Base-by-base conservation (phyloP, 1,140 invertebrate genomes). In the Nebria ingens region DNA sequence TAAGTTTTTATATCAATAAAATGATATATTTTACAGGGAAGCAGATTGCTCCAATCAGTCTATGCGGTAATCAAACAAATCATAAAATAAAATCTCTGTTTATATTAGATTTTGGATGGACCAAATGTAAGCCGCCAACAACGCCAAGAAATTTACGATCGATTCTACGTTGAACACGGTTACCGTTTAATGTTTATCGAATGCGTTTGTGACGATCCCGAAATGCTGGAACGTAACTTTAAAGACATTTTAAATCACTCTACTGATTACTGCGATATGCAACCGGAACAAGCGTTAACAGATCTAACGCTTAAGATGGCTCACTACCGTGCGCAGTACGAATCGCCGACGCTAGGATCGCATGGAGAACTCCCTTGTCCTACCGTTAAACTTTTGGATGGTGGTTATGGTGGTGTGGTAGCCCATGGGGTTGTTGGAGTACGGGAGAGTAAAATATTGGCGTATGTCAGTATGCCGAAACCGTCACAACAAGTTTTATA, bases 161-260 rank as follows among this genome's bases (percentile, higher is more conserved):
- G 84, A 58, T 82, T 88, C 61, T 76, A 81, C 40, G 74, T 76
- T 1, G 80, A 86, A 58, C 77, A 89, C 65, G 84, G 87, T 29
- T 92, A 89, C 70, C 86, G 90, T 59, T 80, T 96, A 23, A 84
- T 97, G 61, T 97, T 96, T 74, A 84, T 97, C 52, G 93, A 97
- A 73, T 92, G 89, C 64, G 79, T 95, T 42, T 95, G 93, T 73
- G 84, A 93, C 61, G 88, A 95, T 71, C 79, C 84, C 9, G 71
- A 76, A 2, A 78, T 93, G 1, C 79, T 96, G 55, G 86, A 93
- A 63, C 81, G 81, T 19, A 95, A 95, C 72, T 92, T 93, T 58
- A 76, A 79, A 71, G 92, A 94, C 71, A 93, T 95, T 23, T 82
- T 95, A 58, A 79, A 87, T n/a, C 86, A 89, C 71, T 93, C 87